These are phyloP conservation scores for Neodontobutis hainanensis DNA, from an alignment of 2,113 vertebrate species.

Conservation along the genomic window DNA sequence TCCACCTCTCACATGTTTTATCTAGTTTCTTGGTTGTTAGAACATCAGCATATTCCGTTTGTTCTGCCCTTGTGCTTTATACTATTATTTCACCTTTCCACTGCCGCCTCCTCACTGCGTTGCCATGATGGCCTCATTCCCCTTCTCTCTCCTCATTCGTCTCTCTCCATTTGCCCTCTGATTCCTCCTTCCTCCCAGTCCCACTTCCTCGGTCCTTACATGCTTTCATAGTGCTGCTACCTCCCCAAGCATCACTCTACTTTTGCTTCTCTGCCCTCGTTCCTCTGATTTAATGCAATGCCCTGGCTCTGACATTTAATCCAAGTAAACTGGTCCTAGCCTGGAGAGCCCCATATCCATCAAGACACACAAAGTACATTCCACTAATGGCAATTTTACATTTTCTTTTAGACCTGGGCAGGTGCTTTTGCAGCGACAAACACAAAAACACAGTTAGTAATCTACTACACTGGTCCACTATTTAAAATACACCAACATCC, in stretches of 20 bases:
- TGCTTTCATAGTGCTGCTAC: conserved; percentile 18
- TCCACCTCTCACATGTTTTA: conserved; percentile 7
- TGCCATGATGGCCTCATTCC: conserved; percentile 26
- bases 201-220: not conserved
- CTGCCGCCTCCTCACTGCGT: conserved; percentile 14
- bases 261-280: not conserved
- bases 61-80: conserved; percentile 15
- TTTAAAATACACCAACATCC: not conserved
- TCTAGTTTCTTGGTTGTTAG: conserved; percentile 22
- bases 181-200: not conserved
- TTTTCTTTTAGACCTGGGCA: conserved; percentile 1
- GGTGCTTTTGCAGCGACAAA: not conserved
- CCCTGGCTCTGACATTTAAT: conserved; percentile 34
- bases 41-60: conserved; percentile 27
- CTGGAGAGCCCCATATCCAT: conserved; percentile 1
- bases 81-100: conserved; percentile 16
- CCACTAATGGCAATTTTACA: conserved; percentile 1
- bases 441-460: not conserved
- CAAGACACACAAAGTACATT: not conserved
- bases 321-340: conserved; percentile 17
- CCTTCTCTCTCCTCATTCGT: conserved; percentile 12
- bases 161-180: conserved; percentile 14
- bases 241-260: conserved; percentile 9
- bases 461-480: not conserved
- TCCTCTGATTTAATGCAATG: not conserved